A percentile compares a stretch with the other conserved stretches of the same genome.
These are phyloP conservation scores for Antedon bifida DNA, from an alignment of 35 echinoderm and acorn worm species.

Conservation along the genomic window DNA sequence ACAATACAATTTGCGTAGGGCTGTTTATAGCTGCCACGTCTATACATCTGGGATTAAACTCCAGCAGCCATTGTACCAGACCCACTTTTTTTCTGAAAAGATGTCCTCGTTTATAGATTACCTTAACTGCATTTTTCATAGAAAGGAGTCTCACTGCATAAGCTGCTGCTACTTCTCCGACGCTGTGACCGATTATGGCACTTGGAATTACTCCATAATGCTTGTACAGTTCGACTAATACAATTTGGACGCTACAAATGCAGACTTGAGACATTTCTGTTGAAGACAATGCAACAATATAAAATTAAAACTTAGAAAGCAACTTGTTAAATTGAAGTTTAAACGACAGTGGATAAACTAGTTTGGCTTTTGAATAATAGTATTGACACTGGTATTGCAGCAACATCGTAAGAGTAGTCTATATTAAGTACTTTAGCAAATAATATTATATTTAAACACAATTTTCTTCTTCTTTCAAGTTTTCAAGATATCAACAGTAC, in stretches of 20 bases:
- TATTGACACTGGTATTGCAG: too few species aligned
- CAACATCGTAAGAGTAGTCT: too few species aligned
- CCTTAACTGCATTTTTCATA: slow-evolving; percentile 21
- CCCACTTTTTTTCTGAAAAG: slow-evolving; percentile 16
- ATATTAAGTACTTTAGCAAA: too few species aligned
- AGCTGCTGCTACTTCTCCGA: slow-evolving; percentile 56
- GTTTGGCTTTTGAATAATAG: too few species aligned
- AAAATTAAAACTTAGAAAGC: too few species aligned
- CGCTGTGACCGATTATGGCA: slow-evolving; percentile 50
- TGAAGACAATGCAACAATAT: not conserved
- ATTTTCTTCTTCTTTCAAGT: too few species aligned
- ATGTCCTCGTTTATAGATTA: slow-evolving; percentile 36
- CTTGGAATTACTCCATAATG: slow-evolving; percentile 13
- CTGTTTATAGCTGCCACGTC: slow-evolving; percentile 58
- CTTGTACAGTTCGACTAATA: slow-evolving; percentile 22
- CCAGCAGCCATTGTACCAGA: slow-evolving; percentile 50
- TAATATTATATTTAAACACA: too few species aligned
- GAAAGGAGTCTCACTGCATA: slow-evolving; percentile 30
- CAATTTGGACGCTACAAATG: slow-evolving; percentile 42
- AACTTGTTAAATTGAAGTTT: too few species aligned
- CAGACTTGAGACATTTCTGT: slow-evolving; percentile 49
- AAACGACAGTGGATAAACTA: too few species aligned
- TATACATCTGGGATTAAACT: not conserved
- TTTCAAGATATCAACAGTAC: too few species aligned
- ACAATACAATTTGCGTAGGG: slow-evolving; percentile 17